Conservation (phyloP, 2,888 invertebrate genomes). For the Drosophila lacicola region DNA sequence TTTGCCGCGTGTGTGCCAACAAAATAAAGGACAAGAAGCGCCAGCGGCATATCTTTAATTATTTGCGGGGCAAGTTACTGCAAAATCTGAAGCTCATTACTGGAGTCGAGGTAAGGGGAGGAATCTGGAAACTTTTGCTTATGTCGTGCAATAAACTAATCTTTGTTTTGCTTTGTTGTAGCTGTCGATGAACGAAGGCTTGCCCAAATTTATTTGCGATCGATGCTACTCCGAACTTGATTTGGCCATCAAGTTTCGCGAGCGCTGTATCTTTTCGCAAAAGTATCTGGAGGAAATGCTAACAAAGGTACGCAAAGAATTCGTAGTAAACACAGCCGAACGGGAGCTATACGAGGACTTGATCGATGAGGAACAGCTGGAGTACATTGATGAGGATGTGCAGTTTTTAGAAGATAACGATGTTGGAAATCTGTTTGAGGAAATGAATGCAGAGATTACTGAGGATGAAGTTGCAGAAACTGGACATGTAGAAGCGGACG, state of each 20-base stretch:
- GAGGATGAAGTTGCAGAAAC: not conserved
- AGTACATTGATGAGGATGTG: conserved; percentile 16
- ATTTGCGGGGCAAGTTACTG: conserved; percentile 49
- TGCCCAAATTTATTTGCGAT: conserved; percentile 60
- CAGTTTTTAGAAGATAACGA: not conserved
- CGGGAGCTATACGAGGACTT: conserved; percentile 51
- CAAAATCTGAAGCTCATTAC: conserved; percentile 55
- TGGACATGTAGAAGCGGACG: not conserved
- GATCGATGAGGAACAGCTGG: conserved; percentile 56
- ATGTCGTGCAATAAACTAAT: not conserved
- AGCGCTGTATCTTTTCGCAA: conserved; percentile 70
- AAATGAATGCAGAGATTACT: not conserved
- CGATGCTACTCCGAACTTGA: conserved; percentile 65
- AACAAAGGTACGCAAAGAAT: conserved; percentile 11
- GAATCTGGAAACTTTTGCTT: not conserved
- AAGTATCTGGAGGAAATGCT: conserved; percentile 54
- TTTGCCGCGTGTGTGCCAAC: conserved; percentile 71
- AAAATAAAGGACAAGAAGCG: conserved; percentile 59
- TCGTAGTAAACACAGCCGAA: not conserved
- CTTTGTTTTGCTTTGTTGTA: conserved; percentile 6
- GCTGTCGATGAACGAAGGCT: conserved; percentile 35
- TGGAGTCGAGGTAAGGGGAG: conserved; percentile 57
- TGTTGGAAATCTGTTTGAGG: not conserved
- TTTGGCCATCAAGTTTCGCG: conserved; percentile 67
- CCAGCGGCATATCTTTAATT: conserved; percentile 54